phyloP scores from a whole-genome alignment of 2,797 vertebrate genomes.

The Manis pentadactyla region DNA sequence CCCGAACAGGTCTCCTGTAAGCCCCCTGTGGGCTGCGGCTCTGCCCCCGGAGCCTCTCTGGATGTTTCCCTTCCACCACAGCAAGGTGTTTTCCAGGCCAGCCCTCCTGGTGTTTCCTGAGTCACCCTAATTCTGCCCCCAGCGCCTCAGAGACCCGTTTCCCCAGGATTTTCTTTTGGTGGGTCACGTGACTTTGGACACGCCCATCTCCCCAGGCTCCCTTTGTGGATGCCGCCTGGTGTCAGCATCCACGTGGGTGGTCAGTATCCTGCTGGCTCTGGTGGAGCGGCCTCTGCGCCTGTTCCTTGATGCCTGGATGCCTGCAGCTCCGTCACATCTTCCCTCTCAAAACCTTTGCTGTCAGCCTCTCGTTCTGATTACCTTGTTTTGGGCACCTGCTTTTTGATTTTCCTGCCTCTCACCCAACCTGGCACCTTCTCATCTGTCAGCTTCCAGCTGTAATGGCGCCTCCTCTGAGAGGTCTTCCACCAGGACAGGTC shows the following conservation, averaged over 20 bases:
- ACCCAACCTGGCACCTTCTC: neutral
- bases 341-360: neutral
- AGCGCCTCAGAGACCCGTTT: rapidly evolving
- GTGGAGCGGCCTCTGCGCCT: neutral
- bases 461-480: neutral
- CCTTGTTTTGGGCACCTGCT: too few relatives aligned
- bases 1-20: neutral
- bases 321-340: rapidly evolving
- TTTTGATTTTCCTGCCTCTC: neutral
- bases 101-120: neutral
- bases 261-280: rapidly evolving
- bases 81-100: neutral
- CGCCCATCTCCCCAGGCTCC: neutral
- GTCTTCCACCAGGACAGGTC: neutral
- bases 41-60: neutral
- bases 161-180: neutral
- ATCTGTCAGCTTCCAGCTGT: neutral
- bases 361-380: neutral
- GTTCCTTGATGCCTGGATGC: neutral
- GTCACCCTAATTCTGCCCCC: neutral
- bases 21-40: rapidly evolving
- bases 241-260: rapidly evolving
- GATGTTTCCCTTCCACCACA: neutral
- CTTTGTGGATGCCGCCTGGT: neutral
- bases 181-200: neutral